A percentile compares a stretch with the other conserved stretches of the same genome.
Conservation (phyloP, 2,113 vertebrate genomes). For the Heterocephalus glaber region DNA sequence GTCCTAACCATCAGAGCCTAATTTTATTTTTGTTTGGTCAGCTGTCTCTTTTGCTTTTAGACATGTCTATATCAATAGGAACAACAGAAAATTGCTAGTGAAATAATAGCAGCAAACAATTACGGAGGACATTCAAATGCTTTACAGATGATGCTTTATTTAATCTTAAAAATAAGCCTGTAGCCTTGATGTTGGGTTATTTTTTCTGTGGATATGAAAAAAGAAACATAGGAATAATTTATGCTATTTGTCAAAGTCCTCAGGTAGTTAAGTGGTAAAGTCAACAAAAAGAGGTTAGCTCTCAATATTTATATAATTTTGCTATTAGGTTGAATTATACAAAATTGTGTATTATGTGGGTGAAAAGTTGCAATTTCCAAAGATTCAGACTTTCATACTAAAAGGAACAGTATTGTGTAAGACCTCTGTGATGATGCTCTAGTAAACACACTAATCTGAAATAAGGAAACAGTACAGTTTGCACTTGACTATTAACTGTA, state of each 20-base stretch:
- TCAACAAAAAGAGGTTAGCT: neutral
- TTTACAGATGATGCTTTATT: accelerated
- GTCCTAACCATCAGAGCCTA: neutral
- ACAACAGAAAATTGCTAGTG: neutral
- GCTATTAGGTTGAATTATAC: neutral
- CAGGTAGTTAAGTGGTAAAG: neutral
- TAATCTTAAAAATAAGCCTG: neutral
- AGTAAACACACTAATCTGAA: neutral
- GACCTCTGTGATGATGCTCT: accelerated
- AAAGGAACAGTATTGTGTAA: accelerated
- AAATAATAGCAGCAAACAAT: neutral
- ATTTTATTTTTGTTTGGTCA: neutral
- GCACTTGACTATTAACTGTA: accelerated
- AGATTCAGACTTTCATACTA: accelerated
- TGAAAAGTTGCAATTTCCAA: neutral
- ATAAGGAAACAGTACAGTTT: accelerated
- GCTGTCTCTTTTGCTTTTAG: neutral
- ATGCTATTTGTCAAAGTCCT: neutral
- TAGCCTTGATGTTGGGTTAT: accelerated
- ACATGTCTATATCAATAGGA: neutral
- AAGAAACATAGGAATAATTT: neutral
- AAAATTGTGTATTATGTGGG: neutral
- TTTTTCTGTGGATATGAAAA: neutral
- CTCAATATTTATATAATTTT: neutral
- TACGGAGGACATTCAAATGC: neutral